These are phyloP conservation scores for Liparis tanakae DNA, from an alignment of 2,797 vertebrate genomes.

Conservation along the genomic window DNA sequence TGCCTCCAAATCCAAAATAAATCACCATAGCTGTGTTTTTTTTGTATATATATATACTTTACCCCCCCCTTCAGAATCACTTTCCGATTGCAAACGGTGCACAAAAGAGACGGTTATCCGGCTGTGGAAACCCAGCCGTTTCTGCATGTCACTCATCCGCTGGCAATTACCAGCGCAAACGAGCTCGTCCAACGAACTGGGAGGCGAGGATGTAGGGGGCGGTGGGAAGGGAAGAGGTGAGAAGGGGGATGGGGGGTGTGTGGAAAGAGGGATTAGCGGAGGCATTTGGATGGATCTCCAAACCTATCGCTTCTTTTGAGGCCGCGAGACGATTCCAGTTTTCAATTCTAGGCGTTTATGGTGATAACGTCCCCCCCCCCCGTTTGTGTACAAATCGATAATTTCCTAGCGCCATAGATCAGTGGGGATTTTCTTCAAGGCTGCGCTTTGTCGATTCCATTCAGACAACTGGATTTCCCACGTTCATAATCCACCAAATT, in stretches of 20 bases:
- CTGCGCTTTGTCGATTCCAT: conserved; percentile 51
- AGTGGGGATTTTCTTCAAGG: conserved; percentile 49
- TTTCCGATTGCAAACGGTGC: conserved; percentile 48
- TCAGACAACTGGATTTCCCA: conserved; percentile 62
- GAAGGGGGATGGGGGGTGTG: conserved; percentile 56
- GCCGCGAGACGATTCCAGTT: conserved; percentile 10
- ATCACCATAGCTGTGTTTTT: too few species aligned
- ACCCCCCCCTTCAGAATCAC: conserved; percentile 12
- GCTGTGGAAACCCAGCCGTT: conserved; percentile 54
- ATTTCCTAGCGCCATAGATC: conserved; percentile 31
- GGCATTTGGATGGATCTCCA: conserved; percentile 57
- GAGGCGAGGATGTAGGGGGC: conserved; percentile 40
- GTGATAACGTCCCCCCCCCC: conserved; percentile 22
- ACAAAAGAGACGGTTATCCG: conserved; percentile 59
- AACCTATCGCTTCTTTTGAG: conserved; percentile 40
- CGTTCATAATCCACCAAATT: conserved; percentile 40
- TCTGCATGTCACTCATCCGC: conserved; percentile 72
- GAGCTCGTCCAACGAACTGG: conserved; percentile 58
- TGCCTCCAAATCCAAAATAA: too few species aligned
- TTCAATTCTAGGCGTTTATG: conserved; percentile 16
- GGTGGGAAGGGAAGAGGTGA: conserved; percentile 54
- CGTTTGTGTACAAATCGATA: conserved; percentile 44
- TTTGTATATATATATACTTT: not conserved
- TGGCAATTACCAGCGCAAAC: conserved; percentile 66
- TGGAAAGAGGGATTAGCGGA: conserved; percentile 69